A percentile compares a stretch with the other conserved stretches of the same genome.
Conservation (phyloP, 1,140 invertebrate genomes). For the Melanaphis sacchari region DNA sequence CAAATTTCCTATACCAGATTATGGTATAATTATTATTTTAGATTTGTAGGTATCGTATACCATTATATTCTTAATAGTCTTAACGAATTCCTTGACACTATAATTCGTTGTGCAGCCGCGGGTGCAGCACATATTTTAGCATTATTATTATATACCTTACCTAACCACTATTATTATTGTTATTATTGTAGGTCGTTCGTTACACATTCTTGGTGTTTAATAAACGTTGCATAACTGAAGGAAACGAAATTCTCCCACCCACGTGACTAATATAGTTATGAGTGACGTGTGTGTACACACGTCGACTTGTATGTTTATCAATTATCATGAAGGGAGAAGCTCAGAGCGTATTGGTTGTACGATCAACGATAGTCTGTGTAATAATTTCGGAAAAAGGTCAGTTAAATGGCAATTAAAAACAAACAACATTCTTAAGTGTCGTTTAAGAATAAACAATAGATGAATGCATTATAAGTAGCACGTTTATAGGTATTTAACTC, state of each 20-base stretch:
- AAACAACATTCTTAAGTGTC: background rate
- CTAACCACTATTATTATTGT: slow-evolving; percentile 8
- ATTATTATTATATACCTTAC: slow-evolving; percentile 3
- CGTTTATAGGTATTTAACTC: background rate
- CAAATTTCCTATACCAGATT: background rate
- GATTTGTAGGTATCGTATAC: background rate
- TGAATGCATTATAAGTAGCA: slow-evolving; percentile 1
- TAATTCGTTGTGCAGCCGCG: background rate
- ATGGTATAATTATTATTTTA: background rate
- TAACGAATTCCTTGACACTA: slow-evolving; percentile 4
- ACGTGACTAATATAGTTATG: slow-evolving; percentile 8
- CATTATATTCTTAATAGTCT: background rate
- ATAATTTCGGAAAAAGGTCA: background rate
- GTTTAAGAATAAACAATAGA: background rate
- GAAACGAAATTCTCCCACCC: slow-evolving; percentile 1
- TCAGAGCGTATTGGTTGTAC: background rate
- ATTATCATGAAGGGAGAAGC: background rate
- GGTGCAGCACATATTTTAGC: slow-evolving; percentile 19
- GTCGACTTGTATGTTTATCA: background rate
- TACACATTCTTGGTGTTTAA: slow-evolving; percentile 26
- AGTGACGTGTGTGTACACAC: background rate
- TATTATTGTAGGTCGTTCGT: slow-evolving; percentile 38
- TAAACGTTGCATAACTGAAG: slow-evolving; percentile 19
- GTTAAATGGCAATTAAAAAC: slow-evolving; percentile 7
- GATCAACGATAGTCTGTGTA: background rate